Base-by-base conservation (phyloP, 2,113 vertebrate genomes). In the Synodontis membranacea region DNA sequence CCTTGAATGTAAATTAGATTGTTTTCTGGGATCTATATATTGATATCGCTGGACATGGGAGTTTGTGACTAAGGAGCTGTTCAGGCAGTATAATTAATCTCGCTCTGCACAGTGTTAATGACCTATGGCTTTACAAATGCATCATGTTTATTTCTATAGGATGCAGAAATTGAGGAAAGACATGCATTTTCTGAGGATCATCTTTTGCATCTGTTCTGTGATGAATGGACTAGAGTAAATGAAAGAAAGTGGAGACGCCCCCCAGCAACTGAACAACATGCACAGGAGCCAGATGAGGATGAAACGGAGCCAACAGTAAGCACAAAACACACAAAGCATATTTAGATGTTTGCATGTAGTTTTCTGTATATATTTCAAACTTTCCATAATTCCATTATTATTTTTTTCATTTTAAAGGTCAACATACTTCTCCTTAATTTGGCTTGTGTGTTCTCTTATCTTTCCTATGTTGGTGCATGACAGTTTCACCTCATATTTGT, bases 241-340 rank as follows among this genome's bases (percentile, higher is more conserved):
- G 70, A 84, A 23, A 28, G 60, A 42, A 75, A 11, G 44, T 11
- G 25, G 58, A 14, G 11, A 10, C 15, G 8, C 42, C 11, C 39
- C 28, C 56, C 39, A 64, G 31, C 34, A 17, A 14, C 23, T 46
- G 39, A 42, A 25, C 25, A 66, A 44, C 50, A 50, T 48, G n/a
- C 28, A 72, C 68, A 88, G 37, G 82, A 87, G 10, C 34, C 64
- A 7, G 48, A 85, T 31, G 88, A 84, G 25, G 82, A 60, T 14
- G 83, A 86, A 4, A 34, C 46, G 42, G 81, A 54, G 37, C 88
- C 88, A 23, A 80, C 80, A 28, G 88, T 89, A 52, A 89, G 83
- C 42, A 15, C 37, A 64, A 64, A 82, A 62, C 46, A 17, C 46
- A 78, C 46, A 8, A 31, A 19, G 6, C 6, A 50, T 31, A 50